phyloP scores from a whole-genome alignment of 1,140 invertebrate species.

The Brachionus plicatilis region DNA sequence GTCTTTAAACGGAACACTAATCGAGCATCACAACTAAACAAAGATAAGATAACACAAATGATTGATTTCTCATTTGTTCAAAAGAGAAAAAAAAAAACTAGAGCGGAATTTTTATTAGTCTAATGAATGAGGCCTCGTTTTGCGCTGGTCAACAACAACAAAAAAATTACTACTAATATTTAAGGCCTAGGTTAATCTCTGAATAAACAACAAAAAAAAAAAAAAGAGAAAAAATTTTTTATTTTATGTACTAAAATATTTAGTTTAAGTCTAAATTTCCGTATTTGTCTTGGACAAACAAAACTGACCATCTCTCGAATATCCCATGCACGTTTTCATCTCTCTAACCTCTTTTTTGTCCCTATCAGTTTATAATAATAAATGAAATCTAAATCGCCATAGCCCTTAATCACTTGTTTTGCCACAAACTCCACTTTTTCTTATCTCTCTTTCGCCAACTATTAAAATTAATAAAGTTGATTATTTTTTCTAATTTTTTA shows the following conservation, averaged over 20 bases:
- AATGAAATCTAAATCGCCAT: not conserved
- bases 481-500: no score
- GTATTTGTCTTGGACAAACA: constrained; percentile 24
- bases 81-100: not conserved
- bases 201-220: not conserved
- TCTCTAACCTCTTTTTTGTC: not conserved
- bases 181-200: constrained; percentile 16
- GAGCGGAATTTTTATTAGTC: not conserved
- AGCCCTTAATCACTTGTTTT: not conserved
- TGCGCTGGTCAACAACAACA: not conserved
- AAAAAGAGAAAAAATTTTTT: not conserved
- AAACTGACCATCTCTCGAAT: not conserved
- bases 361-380: not conserved
- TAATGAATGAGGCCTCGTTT: no score
- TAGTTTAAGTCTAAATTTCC: constrained; percentile 34
- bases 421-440: not conserved
- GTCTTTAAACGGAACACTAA: not conserved
- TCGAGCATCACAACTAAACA: not conserved
- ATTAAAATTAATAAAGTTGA: not conserved
- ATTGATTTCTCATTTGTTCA: constrained; percentile 37
- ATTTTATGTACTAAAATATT: constrained; percentile 10
- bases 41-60: constrained; percentile 24
- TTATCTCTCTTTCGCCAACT: not conserved
- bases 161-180: not conserved
- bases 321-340: constrained; percentile 6